Evolutionary conservation across 30 jellyfish, hydroid and myxozoan genomes (phyloP).

Genomic region (Hydractinia symbiolongicarpus): DNA sequence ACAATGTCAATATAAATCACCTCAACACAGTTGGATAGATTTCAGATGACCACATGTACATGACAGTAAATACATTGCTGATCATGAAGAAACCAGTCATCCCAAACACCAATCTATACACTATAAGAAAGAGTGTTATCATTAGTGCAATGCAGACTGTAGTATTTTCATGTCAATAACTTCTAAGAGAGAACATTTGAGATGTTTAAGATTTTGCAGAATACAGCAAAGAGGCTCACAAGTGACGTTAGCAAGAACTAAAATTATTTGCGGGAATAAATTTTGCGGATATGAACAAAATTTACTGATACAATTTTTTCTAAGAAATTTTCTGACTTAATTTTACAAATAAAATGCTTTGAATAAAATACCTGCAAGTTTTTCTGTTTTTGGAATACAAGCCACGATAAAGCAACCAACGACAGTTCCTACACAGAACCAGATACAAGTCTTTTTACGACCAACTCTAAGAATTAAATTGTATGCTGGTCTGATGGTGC

Average conservation of each 20-base stretch:
- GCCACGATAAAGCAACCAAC: background rate
- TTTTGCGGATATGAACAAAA: background rate
- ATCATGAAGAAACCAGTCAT: slow-evolving; percentile 62
- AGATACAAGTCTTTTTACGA: background rate
- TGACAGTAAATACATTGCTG: slow-evolving; percentile 46
- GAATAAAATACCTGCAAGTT: background rate
- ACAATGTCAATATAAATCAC: slow-evolving; percentile 9
- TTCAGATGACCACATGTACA: slow-evolving; percentile 77
- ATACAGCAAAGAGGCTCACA: too few relatives aligned
- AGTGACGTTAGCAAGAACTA: background rate
- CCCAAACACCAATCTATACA: slow-evolving; percentile 50
- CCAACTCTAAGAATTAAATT: background rate
- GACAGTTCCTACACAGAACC: background rate
- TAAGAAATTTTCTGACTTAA: background rate
- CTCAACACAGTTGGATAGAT: slow-evolving; percentile 79
- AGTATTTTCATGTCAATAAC: too few relatives aligned
- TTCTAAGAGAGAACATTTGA: too few relatives aligned
- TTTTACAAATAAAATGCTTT: background rate
- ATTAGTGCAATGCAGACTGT: too few relatives aligned
- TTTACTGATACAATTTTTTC: background rate
- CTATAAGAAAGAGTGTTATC: background rate
- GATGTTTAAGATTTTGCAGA: too few relatives aligned
- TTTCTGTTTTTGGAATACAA: slow-evolving; percentile 11
- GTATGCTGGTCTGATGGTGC: too few relatives aligned
- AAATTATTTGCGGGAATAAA: background rate